Percentiles rank a stretch among this genome's conserved stretches.
phyloP scores from a whole-genome alignment of 2,113 vertebrate species.

The Eulemur macaco region DNA sequence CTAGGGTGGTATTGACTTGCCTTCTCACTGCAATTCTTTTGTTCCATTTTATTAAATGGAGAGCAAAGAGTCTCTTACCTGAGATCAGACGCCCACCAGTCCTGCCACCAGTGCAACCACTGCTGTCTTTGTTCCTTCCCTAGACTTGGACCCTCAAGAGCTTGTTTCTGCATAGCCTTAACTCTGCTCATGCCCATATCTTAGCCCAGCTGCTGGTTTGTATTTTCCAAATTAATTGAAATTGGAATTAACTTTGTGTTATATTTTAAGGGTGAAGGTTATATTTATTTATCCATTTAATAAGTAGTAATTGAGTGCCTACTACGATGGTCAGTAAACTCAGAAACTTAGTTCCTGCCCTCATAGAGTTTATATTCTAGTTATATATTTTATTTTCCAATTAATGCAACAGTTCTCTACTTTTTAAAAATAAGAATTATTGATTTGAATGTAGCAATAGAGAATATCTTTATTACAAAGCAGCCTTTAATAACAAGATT shows the following conservation, averaged over 20 bases:
- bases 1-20: neutral
- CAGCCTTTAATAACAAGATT: neutral
- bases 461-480: neutral
- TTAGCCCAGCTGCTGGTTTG: neutral
- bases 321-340: neutral
- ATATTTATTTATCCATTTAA: neutral
- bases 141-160: neutral
- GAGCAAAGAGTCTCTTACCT: neutral
- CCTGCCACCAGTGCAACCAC: neutral
- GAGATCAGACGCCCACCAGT: neutral
- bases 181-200: neutral
- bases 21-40: neutral
- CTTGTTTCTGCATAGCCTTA: neutral
- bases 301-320: neutral
- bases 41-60: neutral
- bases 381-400: neutral
- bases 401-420: neutral
- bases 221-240: neutral
- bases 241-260: neutral
- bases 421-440: slow-evolving; percentile 28
- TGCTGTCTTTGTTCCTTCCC: neutral
- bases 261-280: neutral
- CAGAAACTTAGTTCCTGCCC: neutral
- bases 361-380: neutral
- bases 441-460: neutral